phyloP scores from a whole-genome alignment of 2,797 vertebrate species.

The Xiphophorus birchmanni region DNA sequence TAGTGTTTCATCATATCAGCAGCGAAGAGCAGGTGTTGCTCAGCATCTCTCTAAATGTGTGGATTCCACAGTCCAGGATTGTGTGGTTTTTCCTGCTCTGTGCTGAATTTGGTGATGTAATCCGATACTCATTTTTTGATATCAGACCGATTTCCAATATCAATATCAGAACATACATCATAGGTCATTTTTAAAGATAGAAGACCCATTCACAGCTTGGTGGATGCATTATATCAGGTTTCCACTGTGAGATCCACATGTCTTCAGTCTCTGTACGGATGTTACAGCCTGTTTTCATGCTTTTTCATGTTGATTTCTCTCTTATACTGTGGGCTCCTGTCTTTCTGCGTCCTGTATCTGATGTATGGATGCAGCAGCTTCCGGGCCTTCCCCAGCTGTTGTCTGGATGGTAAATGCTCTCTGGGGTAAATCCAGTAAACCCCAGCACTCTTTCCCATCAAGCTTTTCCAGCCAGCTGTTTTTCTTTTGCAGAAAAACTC shows the following conservation, averaged over 20 bases:
- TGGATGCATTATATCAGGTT: too few species aligned
- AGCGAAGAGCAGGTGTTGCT: neutral
- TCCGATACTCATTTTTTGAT: too few species aligned
- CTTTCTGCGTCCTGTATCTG: slow-evolving; percentile 5
- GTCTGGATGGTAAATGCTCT: slow-evolving; percentile 55
- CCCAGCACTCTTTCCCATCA: slow-evolving; percentile 50
- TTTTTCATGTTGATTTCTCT: slow-evolving; percentile 10
- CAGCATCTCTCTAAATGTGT: neutral
- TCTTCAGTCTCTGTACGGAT: neutral
- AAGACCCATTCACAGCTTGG: neutral
- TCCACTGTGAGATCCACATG: neutral
- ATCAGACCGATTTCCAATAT: too few species aligned
- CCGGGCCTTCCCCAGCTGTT: slow-evolving; percentile 52
- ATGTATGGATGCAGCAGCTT: slow-evolving; percentile 19
- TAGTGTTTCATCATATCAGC: neutral
- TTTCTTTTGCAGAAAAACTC: slow-evolving; percentile 28
- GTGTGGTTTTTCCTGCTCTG: neutral
- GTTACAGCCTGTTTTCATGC: neutral
- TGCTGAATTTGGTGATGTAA: neutral
- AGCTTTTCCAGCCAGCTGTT: slow-evolving; percentile 61
- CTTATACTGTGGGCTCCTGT: slow-evolving; percentile 15
- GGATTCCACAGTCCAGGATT: neutral
- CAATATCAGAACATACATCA: too few species aligned
- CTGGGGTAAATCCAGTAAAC: slow-evolving; percentile 46
- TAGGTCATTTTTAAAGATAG: too few species aligned